Conservation (phyloP, 2,113 vertebrate species). For the Calcarius ornatus region DNA sequence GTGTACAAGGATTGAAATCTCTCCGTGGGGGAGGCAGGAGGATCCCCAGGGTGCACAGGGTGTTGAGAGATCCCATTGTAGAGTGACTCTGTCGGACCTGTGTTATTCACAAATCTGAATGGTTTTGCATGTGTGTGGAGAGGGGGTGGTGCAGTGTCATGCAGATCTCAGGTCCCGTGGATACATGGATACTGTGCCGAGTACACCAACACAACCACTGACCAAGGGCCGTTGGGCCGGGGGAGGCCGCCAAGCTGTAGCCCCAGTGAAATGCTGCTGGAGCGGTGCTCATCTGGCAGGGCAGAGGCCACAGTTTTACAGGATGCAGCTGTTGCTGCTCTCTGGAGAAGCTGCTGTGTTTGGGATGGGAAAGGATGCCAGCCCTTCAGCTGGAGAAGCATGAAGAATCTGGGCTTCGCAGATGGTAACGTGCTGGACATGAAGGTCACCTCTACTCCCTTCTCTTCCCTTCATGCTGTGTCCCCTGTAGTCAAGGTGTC, state of each 20-base stretch:
- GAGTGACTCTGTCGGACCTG: not conserved
- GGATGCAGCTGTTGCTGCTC: not conserved
- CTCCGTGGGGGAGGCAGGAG: not conserved
- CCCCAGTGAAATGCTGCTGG: not conserved
- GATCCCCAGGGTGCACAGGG: not conserved
- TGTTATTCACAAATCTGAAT: not conserved
- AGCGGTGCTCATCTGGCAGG: not conserved
- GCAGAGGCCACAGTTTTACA: not conserved
- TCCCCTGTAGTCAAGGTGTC: not conserved
- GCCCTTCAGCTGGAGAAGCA: not conserved
- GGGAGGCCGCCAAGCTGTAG: not conserved
- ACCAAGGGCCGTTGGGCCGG: not conserved
- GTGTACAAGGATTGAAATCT: slow-evolving; percentile 9
- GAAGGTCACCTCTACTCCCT: not conserved
- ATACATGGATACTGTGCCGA: not conserved
- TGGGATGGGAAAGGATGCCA: not conserved
- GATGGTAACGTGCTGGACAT: not conserved
- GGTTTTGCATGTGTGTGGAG: not conserved
- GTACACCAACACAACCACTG: not conserved
- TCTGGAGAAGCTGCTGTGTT: not conserved
- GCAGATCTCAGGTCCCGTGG: not conserved
- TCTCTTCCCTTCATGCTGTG: not conserved
- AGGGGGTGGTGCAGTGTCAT: not conserved
- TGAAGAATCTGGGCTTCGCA: not conserved
- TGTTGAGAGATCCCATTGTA: not conserved